Conservation (phyloP, 2,888 invertebrate species). For the Drosophila atripex region DNA sequence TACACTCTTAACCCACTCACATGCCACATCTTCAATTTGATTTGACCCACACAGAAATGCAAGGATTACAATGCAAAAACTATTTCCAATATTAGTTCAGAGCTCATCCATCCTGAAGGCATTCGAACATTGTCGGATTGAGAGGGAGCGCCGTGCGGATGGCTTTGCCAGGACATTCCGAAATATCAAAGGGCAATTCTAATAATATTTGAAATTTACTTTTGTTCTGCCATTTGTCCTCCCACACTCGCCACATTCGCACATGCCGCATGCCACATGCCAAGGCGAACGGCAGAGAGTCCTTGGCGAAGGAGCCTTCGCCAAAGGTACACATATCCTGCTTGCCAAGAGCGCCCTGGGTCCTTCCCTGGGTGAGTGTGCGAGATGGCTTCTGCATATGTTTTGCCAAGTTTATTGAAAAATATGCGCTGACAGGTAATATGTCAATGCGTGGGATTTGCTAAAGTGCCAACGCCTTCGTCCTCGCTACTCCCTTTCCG, state of each 20-base stretch:
- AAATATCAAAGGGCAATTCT: slow-evolving; percentile 48
- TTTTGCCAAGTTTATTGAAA: slow-evolving; percentile 79
- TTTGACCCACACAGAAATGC: slow-evolving; percentile 1
- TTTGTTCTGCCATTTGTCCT: slow-evolving; percentile 36
- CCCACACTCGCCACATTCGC: slow-evolving; percentile 21
- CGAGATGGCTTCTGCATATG: slow-evolving; percentile 58
- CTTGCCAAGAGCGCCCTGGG: slow-evolving; percentile 31
- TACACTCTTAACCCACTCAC: not conserved
- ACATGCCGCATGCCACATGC: slow-evolving; percentile 39
- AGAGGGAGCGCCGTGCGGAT: slow-evolving; percentile 11
- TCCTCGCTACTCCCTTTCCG: slow-evolving; percentile 11
- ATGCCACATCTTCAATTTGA: slow-evolving; percentile 11
- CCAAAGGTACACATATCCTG: slow-evolving; percentile 10
- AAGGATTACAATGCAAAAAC: slow-evolving; percentile 38
- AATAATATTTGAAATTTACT: slow-evolving; percentile 50
- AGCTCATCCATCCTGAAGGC: slow-evolving; percentile 36
- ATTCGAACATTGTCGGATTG: slow-evolving; percentile 26
- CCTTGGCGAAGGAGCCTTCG: not conserved
- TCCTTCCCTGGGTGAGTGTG: slow-evolving; percentile 8
- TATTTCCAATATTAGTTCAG: slow-evolving; percentile 42
- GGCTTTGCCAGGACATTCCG: slow-evolving; percentile 34
- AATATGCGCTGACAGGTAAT: slow-evolving; percentile 80
- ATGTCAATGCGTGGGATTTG: slow-evolving; percentile 78
- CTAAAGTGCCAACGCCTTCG: slow-evolving; percentile 63
- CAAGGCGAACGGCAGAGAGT: slow-evolving; percentile 7